A percentile compares a stretch with the other conserved stretches of the same genome.
Conservation (phyloP, 2,113 vertebrate genomes). For the Calidris pugnax region DNA sequence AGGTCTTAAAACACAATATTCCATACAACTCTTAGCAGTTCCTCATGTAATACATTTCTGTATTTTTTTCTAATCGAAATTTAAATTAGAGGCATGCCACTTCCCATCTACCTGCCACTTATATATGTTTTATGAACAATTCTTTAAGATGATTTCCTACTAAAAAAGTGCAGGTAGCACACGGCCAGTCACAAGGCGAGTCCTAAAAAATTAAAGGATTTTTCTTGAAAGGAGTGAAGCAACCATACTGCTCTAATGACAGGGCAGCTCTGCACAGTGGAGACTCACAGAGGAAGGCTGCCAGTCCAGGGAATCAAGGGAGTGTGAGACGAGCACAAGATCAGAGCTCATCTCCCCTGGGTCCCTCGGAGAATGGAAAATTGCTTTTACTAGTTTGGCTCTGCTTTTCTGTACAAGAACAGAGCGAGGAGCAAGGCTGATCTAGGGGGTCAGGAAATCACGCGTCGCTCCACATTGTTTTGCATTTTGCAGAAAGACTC, state of each 20-base stretch:
- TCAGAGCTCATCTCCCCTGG: not conserved
- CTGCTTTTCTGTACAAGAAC: not conserved
- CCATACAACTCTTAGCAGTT: constrained; percentile 68
- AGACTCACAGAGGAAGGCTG: not conserved
- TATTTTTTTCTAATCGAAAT: constrained; percentile 74
- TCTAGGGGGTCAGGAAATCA: not conserved
- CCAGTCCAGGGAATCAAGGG: not conserved
- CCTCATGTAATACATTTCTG: constrained; percentile 67
- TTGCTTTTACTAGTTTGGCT: constrained; percentile 28
- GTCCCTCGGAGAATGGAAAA: not conserved
- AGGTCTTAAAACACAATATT: constrained; percentile 80
- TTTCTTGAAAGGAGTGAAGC: constrained; percentile 3
- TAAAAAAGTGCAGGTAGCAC: constrained; percentile 4
- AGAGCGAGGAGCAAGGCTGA: not conserved
- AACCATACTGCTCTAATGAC: not conserved
- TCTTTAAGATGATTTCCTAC: constrained; percentile 42
- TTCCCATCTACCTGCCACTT: constrained; percentile 64
- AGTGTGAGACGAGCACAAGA: not conserved
- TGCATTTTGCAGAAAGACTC: not conserved
- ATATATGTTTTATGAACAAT: constrained; percentile 65
- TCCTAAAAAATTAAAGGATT: constrained; percentile 29
- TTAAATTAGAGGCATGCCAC: constrained; percentile 71
- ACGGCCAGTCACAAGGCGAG: not conserved
- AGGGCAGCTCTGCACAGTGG: not conserved
- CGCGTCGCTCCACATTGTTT: not conserved